Conservation (phyloP, 2,888 invertebrate species). For the Agelastica alni region DNA sequence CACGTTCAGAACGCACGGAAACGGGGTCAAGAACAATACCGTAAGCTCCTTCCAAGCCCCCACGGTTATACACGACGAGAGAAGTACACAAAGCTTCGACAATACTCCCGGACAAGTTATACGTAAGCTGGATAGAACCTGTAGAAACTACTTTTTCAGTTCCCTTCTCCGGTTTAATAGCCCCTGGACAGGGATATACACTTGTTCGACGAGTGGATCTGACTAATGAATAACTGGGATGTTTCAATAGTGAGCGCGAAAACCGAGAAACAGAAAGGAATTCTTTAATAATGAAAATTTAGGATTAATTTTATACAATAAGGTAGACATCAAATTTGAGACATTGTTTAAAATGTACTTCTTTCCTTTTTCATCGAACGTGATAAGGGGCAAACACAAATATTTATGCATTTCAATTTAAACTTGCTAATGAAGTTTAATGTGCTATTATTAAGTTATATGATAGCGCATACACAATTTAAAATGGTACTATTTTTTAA, state of each 20-base stretch:
- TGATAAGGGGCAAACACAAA: no score
- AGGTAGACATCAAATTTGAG: no score
- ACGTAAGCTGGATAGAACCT: slow-evolving; percentile 18
- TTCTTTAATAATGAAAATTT: slow-evolving; percentile 11
- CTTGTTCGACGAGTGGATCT: slow-evolving; percentile 25
- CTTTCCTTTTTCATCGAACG: not conserved
- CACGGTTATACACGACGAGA: slow-evolving; percentile 25
- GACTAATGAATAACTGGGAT: slow-evolving; percentile 21
- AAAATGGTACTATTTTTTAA: no score
- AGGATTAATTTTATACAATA: not conserved
- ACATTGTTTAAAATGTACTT: not conserved
- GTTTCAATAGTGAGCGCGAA: slow-evolving; percentile 10
- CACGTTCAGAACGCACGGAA: slow-evolving; percentile 20
- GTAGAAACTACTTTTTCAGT: slow-evolving; percentile 24
- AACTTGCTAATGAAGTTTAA: no score
- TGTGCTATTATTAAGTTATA: no score
- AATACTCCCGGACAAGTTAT: slow-evolving; percentile 14
- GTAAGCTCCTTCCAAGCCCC: slow-evolving; percentile 36
- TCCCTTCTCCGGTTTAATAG: slow-evolving; percentile 15
- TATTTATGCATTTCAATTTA: no score
- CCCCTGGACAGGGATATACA: slow-evolving; percentile 23
- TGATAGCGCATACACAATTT: no score
- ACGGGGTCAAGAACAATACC: slow-evolving; percentile 37
- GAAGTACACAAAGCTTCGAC: slow-evolving; percentile 17
- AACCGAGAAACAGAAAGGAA: slow-evolving; percentile 1